These are phyloP conservation scores for Nannospalax galili DNA, from an alignment of 2,113 vertebrate species.

Conservation along the genomic window DNA sequence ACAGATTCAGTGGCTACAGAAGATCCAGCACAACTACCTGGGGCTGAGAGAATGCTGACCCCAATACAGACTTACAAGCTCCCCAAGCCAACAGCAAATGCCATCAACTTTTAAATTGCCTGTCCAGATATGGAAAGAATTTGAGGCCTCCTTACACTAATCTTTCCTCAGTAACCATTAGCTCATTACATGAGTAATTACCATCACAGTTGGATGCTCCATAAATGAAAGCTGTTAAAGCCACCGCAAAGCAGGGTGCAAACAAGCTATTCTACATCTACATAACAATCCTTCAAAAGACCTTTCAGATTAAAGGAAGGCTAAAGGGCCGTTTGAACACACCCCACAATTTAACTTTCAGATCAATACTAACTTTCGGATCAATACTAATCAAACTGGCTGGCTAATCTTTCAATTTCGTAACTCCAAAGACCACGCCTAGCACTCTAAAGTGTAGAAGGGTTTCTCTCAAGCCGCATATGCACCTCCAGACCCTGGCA, in stretches of 20 bases:
- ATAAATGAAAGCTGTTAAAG: not conserved
- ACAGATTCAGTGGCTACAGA: conserved; percentile 10
- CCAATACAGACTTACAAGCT: not conserved
- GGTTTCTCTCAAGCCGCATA: not conserved
- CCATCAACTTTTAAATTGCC: not conserved
- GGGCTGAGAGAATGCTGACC: not conserved
- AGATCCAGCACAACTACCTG: not conserved
- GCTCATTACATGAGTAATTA: not conserved
- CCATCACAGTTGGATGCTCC: not conserved
- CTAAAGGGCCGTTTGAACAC: not conserved
- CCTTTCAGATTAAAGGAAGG: not conserved
- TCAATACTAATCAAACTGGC: not conserved
- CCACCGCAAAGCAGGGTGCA: not conserved
- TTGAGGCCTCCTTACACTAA: not conserved
- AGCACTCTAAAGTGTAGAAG: not conserved
- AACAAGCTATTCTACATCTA: not conserved
- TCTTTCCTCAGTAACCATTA: not conserved
- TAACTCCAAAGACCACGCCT: not conserved
- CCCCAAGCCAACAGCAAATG: not conserved
- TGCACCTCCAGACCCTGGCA: not conserved
- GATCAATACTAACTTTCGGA: not conserved
- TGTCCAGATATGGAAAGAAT: not conserved
- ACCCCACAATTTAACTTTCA: not conserved
- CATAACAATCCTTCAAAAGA: not conserved
- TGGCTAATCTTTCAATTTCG: not conserved